Conservation (phyloP, 2,113 vertebrate genomes). For the Centropus unirufus region DNA sequence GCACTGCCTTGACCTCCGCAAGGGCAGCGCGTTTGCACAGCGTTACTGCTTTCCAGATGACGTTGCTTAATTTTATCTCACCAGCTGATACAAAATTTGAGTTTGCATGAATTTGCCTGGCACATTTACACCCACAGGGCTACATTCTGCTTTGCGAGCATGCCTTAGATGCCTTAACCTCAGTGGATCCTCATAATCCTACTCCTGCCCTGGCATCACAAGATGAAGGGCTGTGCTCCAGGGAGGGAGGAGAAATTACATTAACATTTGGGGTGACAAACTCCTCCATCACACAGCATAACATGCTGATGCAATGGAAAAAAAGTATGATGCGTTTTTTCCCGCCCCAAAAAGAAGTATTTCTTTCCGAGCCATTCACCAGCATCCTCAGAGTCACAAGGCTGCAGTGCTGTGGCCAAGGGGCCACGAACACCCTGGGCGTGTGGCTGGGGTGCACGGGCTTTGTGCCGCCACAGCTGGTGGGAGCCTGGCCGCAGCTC, state of each 20-base stretch:
- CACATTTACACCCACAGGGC: not conserved
- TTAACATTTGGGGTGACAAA: not conserved
- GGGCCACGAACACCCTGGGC: rapidly evolving
- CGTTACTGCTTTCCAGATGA: not conserved
- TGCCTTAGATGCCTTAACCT: not conserved
- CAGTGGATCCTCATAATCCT: not conserved
- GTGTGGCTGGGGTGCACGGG: not conserved
- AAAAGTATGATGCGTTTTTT: rapidly evolving
- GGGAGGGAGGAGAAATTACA: not conserved
- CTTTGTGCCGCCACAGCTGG: not conserved
- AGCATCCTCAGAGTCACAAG: not conserved
- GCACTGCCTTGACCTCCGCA: not conserved
- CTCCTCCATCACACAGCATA: not conserved
- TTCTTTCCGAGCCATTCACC: not conserved
- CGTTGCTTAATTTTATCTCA: not conserved
- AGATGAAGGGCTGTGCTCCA: not conserved
- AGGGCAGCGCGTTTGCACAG: not conserved
- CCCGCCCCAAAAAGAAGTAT: rapidly evolving
- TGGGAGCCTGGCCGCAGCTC: not conserved
- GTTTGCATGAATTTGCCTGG: not conserved
- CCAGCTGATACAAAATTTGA: not conserved
- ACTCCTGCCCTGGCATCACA: not conserved
- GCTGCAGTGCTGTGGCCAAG: not conserved
- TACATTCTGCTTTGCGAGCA: not conserved
- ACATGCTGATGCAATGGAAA: not conserved